phyloP scores from a whole-genome alignment of 1,140 invertebrate species.

The Anthonomus grandis region DNA sequence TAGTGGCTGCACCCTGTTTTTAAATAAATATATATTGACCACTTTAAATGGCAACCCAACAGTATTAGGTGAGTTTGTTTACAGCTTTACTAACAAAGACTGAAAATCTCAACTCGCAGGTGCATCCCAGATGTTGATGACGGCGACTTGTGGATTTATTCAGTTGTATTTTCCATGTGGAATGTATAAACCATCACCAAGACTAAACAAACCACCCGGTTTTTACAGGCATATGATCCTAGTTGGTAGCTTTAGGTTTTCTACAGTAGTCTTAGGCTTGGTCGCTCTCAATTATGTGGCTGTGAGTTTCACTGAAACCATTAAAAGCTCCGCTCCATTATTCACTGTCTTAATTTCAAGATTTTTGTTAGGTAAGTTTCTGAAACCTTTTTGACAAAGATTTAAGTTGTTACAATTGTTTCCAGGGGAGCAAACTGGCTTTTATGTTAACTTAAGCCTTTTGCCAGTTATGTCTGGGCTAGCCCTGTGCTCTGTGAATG shows the following conservation, averaged over 20 bases:
- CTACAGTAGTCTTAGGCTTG: constrained; percentile 72
- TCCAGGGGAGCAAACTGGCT: constrained; percentile 68
- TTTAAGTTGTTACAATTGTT: constrained; percentile 22
- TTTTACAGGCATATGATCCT: constrained; percentile 76
- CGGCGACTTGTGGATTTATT: constrained; percentile 70
- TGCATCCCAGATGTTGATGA: constrained; percentile 76
- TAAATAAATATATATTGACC: constrained; percentile 81
- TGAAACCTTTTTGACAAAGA: too few relatives aligned
- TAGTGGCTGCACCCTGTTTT: constrained; percentile 74
- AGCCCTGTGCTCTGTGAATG: constrained; percentile 78
- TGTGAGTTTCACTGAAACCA: constrained; percentile 83
- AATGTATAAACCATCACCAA: constrained; percentile 61
- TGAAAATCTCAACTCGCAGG: constrained; percentile 46
- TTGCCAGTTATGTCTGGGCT: constrained; percentile 83
- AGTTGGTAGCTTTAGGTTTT: constrained; percentile 74
- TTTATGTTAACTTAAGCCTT: constrained; percentile 74
- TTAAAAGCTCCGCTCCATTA: constrained; percentile 81
- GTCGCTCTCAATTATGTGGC: constrained; percentile 80
- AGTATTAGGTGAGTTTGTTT: constrained; percentile 62
- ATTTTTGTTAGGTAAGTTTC: constrained; percentile 62
- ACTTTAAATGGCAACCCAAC: constrained; percentile 76
- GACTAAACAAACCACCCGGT: constrained; percentile 64
- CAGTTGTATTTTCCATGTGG: constrained; percentile 76
- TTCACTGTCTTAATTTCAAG: constrained; percentile 79
- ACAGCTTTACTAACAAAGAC: background rate